phyloP scores from a whole-genome alignment of 2,113 vertebrate genomes.

The Saccopteryx leptura region DNA sequence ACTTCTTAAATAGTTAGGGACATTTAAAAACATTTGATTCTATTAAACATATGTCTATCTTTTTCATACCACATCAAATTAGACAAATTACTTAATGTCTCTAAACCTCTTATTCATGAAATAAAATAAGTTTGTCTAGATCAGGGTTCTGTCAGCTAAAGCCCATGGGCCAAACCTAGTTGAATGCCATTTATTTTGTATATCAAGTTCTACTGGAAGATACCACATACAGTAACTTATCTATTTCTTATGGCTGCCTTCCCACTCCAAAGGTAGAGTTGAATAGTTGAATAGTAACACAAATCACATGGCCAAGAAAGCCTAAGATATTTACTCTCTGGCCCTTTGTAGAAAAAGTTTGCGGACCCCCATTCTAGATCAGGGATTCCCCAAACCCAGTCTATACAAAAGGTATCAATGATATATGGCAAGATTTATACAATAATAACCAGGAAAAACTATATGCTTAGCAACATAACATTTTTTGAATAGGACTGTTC shows the following conservation, averaged over 20 bases:
- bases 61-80: background rate
- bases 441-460: background rate
- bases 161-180: background rate
- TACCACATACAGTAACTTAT: background rate
- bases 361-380: background rate
- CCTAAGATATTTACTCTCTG: background rate
- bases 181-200: background rate
- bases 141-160: background rate
- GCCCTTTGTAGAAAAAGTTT: background rate
- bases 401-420: background rate
- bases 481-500: conserved; percentile 4
- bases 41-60: conserved; percentile 33
- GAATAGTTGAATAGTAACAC: background rate
- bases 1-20: conserved; percentile 15
- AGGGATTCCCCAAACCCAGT: background rate
- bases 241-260: background rate
- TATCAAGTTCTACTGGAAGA: background rate
- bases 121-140: background rate
- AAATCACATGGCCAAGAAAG: background rate
- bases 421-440: background rate
- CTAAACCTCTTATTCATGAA: background rate
- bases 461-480: background rate
- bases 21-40: conserved; percentile 17
- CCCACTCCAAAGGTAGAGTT: background rate
- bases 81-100: background rate